A percentile compares a stretch with the other conserved stretches of the same genome.
These are phyloP conservation scores for human (Homo sapiens) DNA, from an alignment of 2,113 vertebrate genomes.

Conservation along the genomic window DNA sequence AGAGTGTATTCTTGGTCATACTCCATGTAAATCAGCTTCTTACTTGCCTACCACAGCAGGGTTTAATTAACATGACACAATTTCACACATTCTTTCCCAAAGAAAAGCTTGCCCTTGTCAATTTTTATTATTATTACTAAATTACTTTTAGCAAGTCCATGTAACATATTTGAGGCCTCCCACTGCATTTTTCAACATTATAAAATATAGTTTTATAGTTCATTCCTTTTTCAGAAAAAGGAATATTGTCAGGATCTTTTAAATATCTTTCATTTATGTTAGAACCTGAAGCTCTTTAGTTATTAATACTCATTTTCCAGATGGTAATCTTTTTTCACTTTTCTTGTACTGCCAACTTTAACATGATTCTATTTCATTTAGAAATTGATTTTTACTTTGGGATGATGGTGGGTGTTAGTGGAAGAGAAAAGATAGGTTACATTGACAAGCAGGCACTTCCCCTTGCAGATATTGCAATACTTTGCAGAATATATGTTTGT, in stretches of 20 bases:
- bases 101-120: constrained; percentile 59
- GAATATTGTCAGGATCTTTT: constrained; percentile 47
- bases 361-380: constrained; percentile 40
- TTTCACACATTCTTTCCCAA: constrained; percentile 39
- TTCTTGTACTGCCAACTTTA: constrained; percentile 57
- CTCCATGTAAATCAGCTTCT: background rate
- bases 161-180: background rate
- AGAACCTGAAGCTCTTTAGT: constrained; percentile 67
- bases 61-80: constrained; percentile 28
- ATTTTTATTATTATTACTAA: constrained; percentile 56
- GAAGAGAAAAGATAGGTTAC: constrained; percentile 19
- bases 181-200: constrained; percentile 4
- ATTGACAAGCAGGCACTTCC: background rate
- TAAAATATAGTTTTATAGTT: background rate
- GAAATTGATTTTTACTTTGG: constrained; percentile 62
- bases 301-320: constrained; percentile 75
- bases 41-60: background rate
- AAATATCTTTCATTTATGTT: constrained; percentile 56
- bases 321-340: constrained; percentile 68
- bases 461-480: background rate
- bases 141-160: constrained; percentile 46
- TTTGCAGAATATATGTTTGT: background rate
- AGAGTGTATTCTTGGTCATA: background rate
- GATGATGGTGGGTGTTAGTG: constrained; percentile 18
- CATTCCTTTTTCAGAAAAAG: background rate